These are phyloP conservation scores for Bugula neritina DNA, from an alignment of 2,888 invertebrate species.

Conservation along the genomic window DNA sequence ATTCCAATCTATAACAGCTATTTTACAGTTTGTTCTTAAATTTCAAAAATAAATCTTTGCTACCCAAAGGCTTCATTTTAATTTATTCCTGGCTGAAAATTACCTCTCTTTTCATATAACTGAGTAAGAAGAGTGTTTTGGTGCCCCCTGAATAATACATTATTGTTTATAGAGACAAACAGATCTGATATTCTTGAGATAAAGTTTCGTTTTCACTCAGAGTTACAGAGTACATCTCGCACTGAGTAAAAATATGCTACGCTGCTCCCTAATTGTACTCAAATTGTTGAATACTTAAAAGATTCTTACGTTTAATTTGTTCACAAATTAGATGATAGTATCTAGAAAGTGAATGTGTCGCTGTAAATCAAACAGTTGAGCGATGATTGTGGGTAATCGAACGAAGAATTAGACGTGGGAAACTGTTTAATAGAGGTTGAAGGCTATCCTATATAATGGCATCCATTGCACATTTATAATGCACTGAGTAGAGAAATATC, in stretches of 20 bases:
- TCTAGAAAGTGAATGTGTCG: neutral
- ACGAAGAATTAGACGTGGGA: neutral
- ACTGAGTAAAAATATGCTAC: neutral
- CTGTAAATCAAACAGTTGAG: constrained; percentile 15
- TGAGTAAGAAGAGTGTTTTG: too few relatives aligned
- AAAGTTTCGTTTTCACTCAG: too few relatives aligned
- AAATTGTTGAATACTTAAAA: neutral
- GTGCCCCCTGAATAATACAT: too few relatives aligned
- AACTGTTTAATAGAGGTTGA: neutral
- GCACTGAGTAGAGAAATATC: neutral
- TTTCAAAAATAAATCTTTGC: neutral
- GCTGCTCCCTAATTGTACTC: neutral
- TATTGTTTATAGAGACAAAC: too few relatives aligned
- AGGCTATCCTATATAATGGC: neutral
- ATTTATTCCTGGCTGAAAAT: neutral
- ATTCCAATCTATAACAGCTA: neutral
- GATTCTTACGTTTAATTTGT: neutral
- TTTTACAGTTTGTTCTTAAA: constrained; percentile 19
- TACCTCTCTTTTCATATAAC: too few relatives aligned
- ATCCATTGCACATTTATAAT: neutral
- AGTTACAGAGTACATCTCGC: too few relatives aligned
- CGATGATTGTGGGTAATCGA: constrained; percentile 1
- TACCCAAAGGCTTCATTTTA: neutral
- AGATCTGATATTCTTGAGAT: neutral
- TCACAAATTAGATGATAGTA: constrained; percentile 15